Percentiles rank a stretch among this genome's conserved stretches.
These are phyloP conservation scores for Cydia strobilella DNA, from an alignment of 1,140 invertebrate genomes.

Conservation along the genomic window DNA sequence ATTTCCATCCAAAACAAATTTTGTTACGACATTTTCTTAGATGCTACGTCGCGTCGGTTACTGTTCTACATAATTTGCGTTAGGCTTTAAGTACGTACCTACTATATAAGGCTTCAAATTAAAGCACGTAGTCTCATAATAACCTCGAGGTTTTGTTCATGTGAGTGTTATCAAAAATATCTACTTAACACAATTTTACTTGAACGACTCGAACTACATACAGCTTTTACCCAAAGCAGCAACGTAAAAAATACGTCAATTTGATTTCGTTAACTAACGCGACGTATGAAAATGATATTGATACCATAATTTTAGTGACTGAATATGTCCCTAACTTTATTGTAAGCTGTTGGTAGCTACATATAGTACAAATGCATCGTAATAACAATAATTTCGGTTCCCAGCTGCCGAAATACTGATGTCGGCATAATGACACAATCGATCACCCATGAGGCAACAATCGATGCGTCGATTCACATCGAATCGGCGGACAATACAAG, in stretches of 20 bases:
- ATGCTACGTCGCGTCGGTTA: background rate
- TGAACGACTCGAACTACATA: too few species aligned
- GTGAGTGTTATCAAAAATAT: too few species aligned
- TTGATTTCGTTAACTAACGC: too few species aligned
- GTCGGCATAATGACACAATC: slow-evolving; percentile 23
- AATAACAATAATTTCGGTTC: slow-evolving; percentile 2
- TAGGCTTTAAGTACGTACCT: background rate
- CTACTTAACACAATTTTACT: too few species aligned
- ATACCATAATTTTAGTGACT: background rate
- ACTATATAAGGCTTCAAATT: too few species aligned
- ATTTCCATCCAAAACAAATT: background rate
- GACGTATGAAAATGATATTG: too few species aligned
- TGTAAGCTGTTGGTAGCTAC: background rate
- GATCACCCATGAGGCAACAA: slow-evolving; percentile 21
- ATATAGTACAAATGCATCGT: background rate
- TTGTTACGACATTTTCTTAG: background rate
- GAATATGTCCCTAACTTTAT: background rate
- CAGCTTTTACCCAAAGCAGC: too few species aligned
- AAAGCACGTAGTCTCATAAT: too few species aligned
- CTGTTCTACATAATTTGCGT: background rate
- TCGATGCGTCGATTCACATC: slow-evolving; percentile 20
- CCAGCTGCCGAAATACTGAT: slow-evolving; percentile 4
- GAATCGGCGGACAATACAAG: slow-evolving; percentile 14
- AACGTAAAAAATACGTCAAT: too few species aligned
- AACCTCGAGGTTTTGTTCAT: too few species aligned